Percentiles rank a stretch among this genome's conserved stretches.
Evolutionary conservation across 2,113 vertebrate species (phyloP).

Genomic region (Gallinago paraguaiae): DNA sequence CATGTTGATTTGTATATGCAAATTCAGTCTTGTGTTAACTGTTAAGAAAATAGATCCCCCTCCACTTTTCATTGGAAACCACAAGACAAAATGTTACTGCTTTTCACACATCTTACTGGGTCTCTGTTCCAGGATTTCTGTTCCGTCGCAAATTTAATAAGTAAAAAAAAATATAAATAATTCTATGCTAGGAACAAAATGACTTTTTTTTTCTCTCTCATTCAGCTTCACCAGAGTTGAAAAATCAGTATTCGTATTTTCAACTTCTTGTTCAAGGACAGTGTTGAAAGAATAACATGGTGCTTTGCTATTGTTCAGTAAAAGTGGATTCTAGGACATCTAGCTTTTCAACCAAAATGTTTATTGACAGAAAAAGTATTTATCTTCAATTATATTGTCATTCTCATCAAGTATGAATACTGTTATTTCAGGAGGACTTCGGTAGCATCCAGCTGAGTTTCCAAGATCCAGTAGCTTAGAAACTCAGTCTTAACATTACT

Average conservation of each 20-base stretch:
- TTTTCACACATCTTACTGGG: background rate
- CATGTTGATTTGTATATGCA: background rate
- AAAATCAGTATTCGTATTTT: background rate
- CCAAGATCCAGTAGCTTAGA: background rate
- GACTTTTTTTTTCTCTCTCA: background rate
- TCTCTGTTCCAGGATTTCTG: background rate
- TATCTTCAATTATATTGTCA: background rate
- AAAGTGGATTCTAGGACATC: background rate
- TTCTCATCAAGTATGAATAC: background rate
- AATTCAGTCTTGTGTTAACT: background rate
- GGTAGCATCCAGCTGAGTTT: background rate
- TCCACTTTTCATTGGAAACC: background rate
- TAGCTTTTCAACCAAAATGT: background rate
- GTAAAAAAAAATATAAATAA: background rate
- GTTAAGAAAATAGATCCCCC: background rate
- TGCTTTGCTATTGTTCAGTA: background rate
- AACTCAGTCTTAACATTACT: background rate
- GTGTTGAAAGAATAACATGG: background rate
- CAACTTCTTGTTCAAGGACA: background rate
- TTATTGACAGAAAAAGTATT: conserved; percentile 30
- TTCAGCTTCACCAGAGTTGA: background rate
- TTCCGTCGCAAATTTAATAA: background rate
- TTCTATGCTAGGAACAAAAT: background rate
- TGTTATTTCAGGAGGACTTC: background rate
- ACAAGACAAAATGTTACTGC: background rate